Base-by-base conservation (phyloP, 2,113 vertebrate genomes). In the Zosterops pallidus region DNA sequence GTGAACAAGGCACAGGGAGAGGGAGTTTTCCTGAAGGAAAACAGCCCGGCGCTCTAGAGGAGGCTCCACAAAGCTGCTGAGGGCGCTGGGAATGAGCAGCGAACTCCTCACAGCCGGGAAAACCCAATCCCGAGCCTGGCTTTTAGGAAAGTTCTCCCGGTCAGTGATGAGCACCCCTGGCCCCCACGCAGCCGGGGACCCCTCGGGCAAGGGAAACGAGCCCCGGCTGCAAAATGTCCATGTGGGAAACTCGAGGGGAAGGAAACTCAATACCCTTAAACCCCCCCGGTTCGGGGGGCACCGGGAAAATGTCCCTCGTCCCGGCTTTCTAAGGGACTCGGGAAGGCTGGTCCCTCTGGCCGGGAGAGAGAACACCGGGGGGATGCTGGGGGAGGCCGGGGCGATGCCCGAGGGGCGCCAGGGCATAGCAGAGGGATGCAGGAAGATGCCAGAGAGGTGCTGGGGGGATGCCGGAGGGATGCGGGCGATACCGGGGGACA, bases 121-220 rank as follows among this genome's bases (percentile, higher is more conserved):
- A 82, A 46, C 39, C 15, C 82, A 35, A 10, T 5, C 31, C 47
- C 4, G 28, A 71, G 8, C 33, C 6, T 3, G 1, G 41, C 18
- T 31, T 22, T 21, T 11, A 12, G 20, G 3, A 11, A 29, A 47
- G 26, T 55, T 24, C 12, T 65, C 21, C 1, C 2, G 6, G 14
- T 0, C 46, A 11, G 12, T 4, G 8, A 6, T 4, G 12, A 13
- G 25, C 62, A 62, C 1, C 18, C 42, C 28, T 1, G 2, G 18
- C 35, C 15, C 2, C 46, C 9, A 22, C 4, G 33, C 44, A 50
- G 68, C 28, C 26, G 1, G 16, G 6, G 29, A 37, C 13, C 8
- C 17, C 4, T 15, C 8, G 59, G 37, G 24, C 25, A 13, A 12
- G 46, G 31, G 35, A 42, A 39, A 59, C 6, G 28, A 90, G 44